A percentile compares a stretch with the other conserved stretches of the same genome.
Conservation (phyloP, 2,113 vertebrate genomes). For the Chrysemys picta region DNA sequence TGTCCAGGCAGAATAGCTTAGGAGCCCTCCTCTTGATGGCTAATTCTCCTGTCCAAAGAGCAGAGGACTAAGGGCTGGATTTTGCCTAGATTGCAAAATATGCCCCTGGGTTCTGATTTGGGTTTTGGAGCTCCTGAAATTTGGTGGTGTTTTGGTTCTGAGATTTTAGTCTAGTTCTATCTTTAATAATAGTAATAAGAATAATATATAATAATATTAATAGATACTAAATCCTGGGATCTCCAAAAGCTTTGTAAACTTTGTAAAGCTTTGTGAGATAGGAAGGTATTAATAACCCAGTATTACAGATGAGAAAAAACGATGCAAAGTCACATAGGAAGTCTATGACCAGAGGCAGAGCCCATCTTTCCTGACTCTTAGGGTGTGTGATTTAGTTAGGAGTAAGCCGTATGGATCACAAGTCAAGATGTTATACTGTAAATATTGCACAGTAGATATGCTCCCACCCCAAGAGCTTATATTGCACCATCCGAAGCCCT, state of each 20-base stretch:
- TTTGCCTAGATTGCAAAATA: neutral
- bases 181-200: neutral
- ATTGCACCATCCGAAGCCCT: neutral
- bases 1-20: neutral
- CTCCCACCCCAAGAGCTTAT: fast-evolving
- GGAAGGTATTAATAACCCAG: neutral
- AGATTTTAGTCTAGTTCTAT: neutral
- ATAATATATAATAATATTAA: neutral
- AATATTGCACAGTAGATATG: neutral
- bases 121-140: neutral
- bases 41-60: neutral
- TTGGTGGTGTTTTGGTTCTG: neutral
- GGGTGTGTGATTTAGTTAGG: neutral
- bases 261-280: neutral
- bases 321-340: neutral
- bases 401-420: fast-evolving
- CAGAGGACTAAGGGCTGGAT: neutral
- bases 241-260: neutral
- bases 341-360: neutral
- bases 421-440: neutral
- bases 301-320: neutral
- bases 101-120: neutral
- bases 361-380: neutral
- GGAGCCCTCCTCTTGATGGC: neutral
- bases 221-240: neutral